Base-by-base conservation (phyloP, 2,888 invertebrate species). In the Heliconius ethilla region DNA sequence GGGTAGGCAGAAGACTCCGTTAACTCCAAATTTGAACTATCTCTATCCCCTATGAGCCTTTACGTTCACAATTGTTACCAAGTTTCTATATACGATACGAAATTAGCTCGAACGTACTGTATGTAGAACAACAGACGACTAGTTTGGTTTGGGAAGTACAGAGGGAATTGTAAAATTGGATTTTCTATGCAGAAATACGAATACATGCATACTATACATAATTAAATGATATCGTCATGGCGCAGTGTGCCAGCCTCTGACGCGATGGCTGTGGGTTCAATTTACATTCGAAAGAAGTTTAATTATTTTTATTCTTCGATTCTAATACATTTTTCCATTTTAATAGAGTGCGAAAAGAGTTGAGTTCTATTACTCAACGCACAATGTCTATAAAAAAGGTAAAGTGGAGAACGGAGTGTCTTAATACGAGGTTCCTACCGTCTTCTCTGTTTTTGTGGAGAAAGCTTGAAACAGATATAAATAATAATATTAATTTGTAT, bases 1-100 rank as follows among this genome's bases (percentile, higher is more conserved):
- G 33, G 33, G 1, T 33, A 33, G 7, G 9, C 33, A 1, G 33
- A 33, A 0, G 33, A 33, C 1, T 33, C 33, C 33, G 33, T 33
- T 33, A 33, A 7, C 33, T 33, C 29, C 22, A 59, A 25, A 37
- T 51, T 29, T 51, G n/a, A 40, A 51, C 6, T 15, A 29, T n/a
- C 2, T 62, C 1, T n/a, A n/a, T 29, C 70, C 70, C 27, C 18
- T 69, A 40, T 5, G 51, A 29, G 27, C 70, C n/a, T 7, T 55
- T 70, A 27, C 45, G 25, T 70, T 22, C 55, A 70, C 55, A 72
- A 33, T n/a, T n/a, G 70, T 72, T 72, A 29, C 55, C 29, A 72
- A 55, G 55, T 72, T 72, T 59, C 27, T 29, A 33, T 55, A 55
- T 55, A 55, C 15, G 18, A n/a, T 55, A n/a, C 70, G 70, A 72